Base-by-base conservation (phyloP, 2,888 invertebrate genomes). In the Lasioglossum figueresi region DNA sequence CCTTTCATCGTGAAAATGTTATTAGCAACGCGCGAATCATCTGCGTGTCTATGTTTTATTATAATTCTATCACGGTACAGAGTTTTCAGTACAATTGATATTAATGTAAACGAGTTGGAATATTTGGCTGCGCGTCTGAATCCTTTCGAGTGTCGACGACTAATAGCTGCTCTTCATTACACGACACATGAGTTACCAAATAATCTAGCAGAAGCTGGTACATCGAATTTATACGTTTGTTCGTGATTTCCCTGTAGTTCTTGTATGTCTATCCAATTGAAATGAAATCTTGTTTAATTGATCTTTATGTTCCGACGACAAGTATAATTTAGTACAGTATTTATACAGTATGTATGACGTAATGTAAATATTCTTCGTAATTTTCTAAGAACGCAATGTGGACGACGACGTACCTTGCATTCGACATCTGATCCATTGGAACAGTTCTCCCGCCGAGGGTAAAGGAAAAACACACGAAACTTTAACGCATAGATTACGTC, bases 151-250 rank as follows among this genome's bases (percentile, higher is more conserved):
- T 97, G 97, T 91, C 95, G 96, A 73, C 94, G 94, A 88, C 95
- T 97, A 2, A 95, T 96, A 23, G 96, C 96, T 27, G 95, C 96
- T 19, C 95, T 97, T 79, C 96, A 96, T 94, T 96, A 96, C 88
- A 94, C 95, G 79, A 92, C 94, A 8, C 96, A 95, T 85, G 95
- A 96, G 63, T 89, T 95, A 80, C 96, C 96, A 0, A 94, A 94
- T 81, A 94, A 93, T 71, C 88, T 96, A 75, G 95, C 95, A 48
- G 94, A 93, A 86, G 96, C 95, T 85, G 95, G 96, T 95, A 63
- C 31, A 31, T 63, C 31, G 16, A 31, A 63, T 63, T 31, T 63
- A 31, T 63, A 31, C 31, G 6, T 63, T 31, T 63, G 6, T 63
- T 63, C 16, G 31, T 31, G 31, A 63, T 31, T 31, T 63, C 16